These are phyloP conservation scores for Spheniscus humboldti DNA, from an alignment of 2,797 vertebrate species.

Conservation along the genomic window DNA sequence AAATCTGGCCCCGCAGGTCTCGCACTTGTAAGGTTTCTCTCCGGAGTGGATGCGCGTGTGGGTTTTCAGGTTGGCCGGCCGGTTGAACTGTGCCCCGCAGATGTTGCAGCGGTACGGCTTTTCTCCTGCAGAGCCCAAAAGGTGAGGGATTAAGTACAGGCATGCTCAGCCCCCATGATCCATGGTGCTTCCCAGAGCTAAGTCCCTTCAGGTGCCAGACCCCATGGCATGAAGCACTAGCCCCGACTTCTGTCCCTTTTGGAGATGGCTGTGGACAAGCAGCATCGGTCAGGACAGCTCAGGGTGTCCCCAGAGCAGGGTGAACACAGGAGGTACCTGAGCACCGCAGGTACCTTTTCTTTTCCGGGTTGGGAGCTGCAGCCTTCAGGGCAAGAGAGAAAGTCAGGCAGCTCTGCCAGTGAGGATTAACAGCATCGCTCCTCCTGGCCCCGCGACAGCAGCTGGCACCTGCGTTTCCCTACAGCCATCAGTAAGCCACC, in stretches of 20 bases:
- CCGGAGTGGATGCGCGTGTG: conserved; percentile 99
- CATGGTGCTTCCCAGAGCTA: neutral
- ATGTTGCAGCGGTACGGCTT: conserved; percentile 99
- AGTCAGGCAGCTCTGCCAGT: neutral
- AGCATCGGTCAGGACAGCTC: neutral
- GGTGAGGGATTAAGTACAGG: neutral
- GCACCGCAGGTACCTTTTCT: neutral
- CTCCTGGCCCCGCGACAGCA: neutral
- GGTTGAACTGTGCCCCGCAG: conserved; percentile 97
- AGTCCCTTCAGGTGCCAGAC: neutral
- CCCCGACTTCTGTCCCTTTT: neutral
- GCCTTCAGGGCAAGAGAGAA: neutral
- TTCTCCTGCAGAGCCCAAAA: conserved; percentile 79
- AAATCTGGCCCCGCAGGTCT: conserved; percentile 96
- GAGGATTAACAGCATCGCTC: neutral
- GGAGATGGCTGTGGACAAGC: neutral
- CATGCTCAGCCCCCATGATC: neutral
- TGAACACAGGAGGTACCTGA: neutral
- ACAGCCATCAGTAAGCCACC: neutral
- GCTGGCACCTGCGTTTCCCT: neutral
- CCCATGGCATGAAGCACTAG: neutral
- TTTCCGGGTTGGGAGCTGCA: neutral
- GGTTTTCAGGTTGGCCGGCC: conserved; percentile 98
- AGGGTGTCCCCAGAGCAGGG: neutral
- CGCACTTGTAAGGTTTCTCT: conserved; percentile 99